phyloP scores from a whole-genome alignment of 1,140 invertebrate species.

The Drosophila kanapiae region DNA sequence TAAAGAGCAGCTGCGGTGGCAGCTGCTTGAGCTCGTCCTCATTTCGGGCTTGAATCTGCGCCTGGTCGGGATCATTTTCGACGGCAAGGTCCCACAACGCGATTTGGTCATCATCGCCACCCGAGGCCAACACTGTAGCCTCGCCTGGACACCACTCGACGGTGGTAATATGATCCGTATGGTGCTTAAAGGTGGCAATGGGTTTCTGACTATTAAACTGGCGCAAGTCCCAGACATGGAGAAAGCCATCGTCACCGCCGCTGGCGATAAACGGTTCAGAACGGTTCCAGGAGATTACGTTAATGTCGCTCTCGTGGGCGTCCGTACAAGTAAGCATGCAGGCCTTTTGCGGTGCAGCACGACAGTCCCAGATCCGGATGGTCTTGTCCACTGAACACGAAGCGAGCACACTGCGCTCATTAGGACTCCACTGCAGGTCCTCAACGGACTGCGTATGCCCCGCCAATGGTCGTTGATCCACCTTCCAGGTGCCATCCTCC shows the following conservation, averaged over 20 bases:
- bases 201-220: slow-evolving; percentile 93
- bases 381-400: slow-evolving; percentile 98
- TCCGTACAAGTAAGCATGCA: slow-evolving; percentile 96
- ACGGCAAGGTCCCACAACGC: slow-evolving; percentile 98
- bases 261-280: slow-evolving; percentile 96
- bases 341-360: slow-evolving; percentile 93
- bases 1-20: slow-evolving; percentile 98
- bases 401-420: slow-evolving; percentile 96
- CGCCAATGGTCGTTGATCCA: slow-evolving; percentile 94
- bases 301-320: slow-evolving; percentile 97
- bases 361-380: slow-evolving; percentile 96
- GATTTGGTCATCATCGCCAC: slow-evolving; percentile 98
- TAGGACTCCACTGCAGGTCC: slow-evolving; percentile 99
- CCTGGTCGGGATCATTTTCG: slow-evolving; percentile 90
- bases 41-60: slow-evolving; percentile 85
- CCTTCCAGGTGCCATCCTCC: slow-evolving; percentile 92
- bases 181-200: slow-evolving; percentile 97
- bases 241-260: slow-evolving; percentile 97
- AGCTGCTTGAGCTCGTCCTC: slow-evolving; percentile 88
- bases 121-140: slow-evolving; percentile 95
- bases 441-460: slow-evolving; percentile 98
- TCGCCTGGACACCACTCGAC: slow-evolving; percentile 99
- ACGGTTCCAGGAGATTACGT: slow-evolving; percentile 99
- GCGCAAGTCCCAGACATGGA: slow-evolving; percentile 98
- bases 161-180: slow-evolving; percentile 96